Evolutionary conservation across 2,888 invertebrate species (phyloP).

Genomic region (Ischnus inquisitorius): DNA sequence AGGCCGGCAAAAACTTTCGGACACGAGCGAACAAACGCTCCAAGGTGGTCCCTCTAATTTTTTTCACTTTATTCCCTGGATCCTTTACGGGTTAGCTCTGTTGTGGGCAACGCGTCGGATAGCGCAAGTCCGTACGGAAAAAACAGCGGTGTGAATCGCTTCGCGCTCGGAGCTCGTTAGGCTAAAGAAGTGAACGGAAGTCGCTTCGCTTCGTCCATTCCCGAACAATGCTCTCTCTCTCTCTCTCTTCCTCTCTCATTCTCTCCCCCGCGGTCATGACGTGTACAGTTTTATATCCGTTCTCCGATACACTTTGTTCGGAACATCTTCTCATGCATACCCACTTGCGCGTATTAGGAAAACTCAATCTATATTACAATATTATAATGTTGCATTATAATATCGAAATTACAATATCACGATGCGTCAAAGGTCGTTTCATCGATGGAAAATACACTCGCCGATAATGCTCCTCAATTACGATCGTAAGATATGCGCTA

Average conservation of each 20-base stretch:
- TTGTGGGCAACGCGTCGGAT: conserved; percentile 7
- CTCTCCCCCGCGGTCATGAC: conserved; percentile 1
- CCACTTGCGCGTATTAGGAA: not conserved
- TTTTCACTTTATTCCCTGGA: conserved; percentile 37
- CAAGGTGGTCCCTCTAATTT: conserved; percentile 55
- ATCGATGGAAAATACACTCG: no score
- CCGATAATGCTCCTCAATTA: no score
- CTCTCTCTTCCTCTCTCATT: no score
- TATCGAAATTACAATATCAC: conserved; percentile 3
- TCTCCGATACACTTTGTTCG: conserved; percentile 21
- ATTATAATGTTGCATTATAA: not conserved
- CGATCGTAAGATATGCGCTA: no score
- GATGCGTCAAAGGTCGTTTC: not conserved
- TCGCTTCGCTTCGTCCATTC: conserved; percentile 55
- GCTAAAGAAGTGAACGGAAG: conserved; percentile 60
- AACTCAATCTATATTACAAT: conserved; percentile 6
- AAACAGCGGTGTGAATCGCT: conserved; percentile 34
- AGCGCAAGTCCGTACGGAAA: not conserved
- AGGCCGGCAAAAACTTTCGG: conserved; percentile 35
- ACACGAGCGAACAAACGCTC: conserved; percentile 49
- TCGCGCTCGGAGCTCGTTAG: conserved; percentile 55
- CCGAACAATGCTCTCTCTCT: conserved; percentile 51
- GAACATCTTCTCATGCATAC: conserved; percentile 23
- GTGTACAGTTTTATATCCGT: conserved; percentile 49
- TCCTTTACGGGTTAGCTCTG: conserved; percentile 13